Percentiles rank a stretch among this genome's conserved stretches.
phyloP scores from a whole-genome alignment of 2,888 invertebrate species.

The Brenthis daphne region DNA sequence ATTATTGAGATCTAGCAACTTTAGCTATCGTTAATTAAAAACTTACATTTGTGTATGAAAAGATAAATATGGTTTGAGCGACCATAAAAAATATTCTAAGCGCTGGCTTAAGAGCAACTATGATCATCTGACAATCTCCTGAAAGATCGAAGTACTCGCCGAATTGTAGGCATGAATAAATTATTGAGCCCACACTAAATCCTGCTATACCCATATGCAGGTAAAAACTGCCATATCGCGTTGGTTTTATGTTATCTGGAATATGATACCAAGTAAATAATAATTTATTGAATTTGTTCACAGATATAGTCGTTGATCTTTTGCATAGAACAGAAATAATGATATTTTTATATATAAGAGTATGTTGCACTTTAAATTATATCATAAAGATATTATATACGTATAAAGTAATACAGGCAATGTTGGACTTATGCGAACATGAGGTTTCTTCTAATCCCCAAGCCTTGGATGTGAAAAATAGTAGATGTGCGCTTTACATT shows the following conservation, averaged over 20 bases:
- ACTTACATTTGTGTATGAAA: slow-evolving; percentile 86
- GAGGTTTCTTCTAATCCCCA: neutral
- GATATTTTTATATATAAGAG: too few relatives aligned
- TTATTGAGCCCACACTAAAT: slow-evolving; percentile 87
- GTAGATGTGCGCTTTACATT: neutral
- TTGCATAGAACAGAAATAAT: too few relatives aligned
- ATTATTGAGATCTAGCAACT: too few relatives aligned
- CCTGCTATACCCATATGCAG: slow-evolving; percentile 84
- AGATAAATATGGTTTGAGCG: slow-evolving; percentile 87
- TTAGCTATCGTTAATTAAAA: slow-evolving; percentile 9
- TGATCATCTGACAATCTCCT: slow-evolving; percentile 82
- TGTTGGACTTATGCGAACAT: too few relatives aligned
- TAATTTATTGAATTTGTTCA: neutral
- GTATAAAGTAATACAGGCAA: too few relatives aligned
- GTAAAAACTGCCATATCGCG: slow-evolving; percentile 84
- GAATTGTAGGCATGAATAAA: slow-evolving; percentile 87
- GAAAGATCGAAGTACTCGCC: slow-evolving; percentile 86
- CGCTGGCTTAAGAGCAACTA: slow-evolving; percentile 84
- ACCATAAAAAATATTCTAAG: slow-evolving; percentile 85
- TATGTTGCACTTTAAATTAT: too few relatives aligned
- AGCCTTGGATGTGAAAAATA: neutral
- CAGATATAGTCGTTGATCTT: too few relatives aligned
- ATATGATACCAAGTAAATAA: neutral
- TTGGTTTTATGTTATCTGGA: slow-evolving; percentile 59
- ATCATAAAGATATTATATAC: too few relatives aligned